Base-by-base conservation (phyloP, 2,113 vertebrate species). In the Paedocypris sp. region DNA sequence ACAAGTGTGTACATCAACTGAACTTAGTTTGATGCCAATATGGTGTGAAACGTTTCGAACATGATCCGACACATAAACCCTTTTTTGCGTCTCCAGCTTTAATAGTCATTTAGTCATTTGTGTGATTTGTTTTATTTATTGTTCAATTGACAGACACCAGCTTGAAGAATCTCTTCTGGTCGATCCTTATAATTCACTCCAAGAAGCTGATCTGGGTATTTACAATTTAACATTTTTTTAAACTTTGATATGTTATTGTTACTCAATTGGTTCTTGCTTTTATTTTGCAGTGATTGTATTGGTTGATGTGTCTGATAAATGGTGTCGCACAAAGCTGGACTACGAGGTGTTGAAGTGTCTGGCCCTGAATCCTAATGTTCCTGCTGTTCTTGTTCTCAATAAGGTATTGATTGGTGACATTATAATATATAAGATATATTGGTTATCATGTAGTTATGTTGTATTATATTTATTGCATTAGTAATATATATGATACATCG, bases 371-470 rank as follows among this genome's bases (percentile, higher is more conserved):
- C 75, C 87, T 0, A 59, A 84, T 23, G 73, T 88, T 59, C 91
- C 94, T 38, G 89, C 93, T 3, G 28, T 97, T 42, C 86, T 98
- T 12, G 86, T 95, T 48, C 82, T 98, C 66, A 98, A 98, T 76
- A 98, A 98, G 89, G 95, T 96, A 70, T 13, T 43, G n/a, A n/a
- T n/a, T n/a, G n/a, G n/a, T n/a, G n/a, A n/a, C n/a, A n/a, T n/a
- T n/a, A n/a, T n/a, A n/a, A n/a, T n/a, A n/a, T n/a, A n/a, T n/a
- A n/a, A n/a, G n/a, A n/a, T n/a, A n/a, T n/a, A n/a, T n/a, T n/a
- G n/a, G n/a, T n/a, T n/a, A n/a, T n/a, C n/a, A n/a, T n/a, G n/a
- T n/a, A n/a, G n/a, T n/a, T n/a, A n/a, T n/a, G n/a, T n/a, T n/a
- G n/a, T n/a, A n/a, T n/a, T n/a, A n/a, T n/a, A n/a, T n/a, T n/a